A percentile compares a stretch with the other conserved stretches of the same genome.
Conservation (phyloP, 2,797 vertebrate genomes). For the Halcyon leucocephala region DNA sequence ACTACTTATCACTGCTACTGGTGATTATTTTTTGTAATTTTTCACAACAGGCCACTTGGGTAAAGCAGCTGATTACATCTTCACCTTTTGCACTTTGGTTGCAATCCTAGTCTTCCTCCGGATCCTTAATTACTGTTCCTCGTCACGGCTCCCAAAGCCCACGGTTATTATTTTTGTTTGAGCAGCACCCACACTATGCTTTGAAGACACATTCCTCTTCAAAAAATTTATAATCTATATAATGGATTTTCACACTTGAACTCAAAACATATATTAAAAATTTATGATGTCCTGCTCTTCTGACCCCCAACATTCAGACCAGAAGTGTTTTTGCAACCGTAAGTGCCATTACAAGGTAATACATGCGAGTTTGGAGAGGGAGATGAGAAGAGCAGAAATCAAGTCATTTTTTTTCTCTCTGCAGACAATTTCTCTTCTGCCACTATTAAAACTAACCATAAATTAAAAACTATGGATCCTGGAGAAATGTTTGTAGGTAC, state of each 20-base stretch:
- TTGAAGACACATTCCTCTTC: constrained; percentile 1
- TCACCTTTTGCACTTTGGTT: constrained; percentile 36
- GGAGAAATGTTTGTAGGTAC: neutral
- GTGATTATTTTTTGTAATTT: constrained; percentile 52
- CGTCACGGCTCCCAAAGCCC: neutral
- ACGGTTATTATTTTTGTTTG: constrained; percentile 5
- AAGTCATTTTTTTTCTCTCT: neutral
- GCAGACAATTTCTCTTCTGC: neutral
- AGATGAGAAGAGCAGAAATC: neutral
- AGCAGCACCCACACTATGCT: neutral
- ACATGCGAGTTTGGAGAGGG: neutral
- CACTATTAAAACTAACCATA: neutral
- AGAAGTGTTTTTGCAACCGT: neutral
- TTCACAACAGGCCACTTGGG: constrained; percentile 45
- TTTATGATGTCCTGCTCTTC: neutral
- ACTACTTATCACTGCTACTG: constrained; percentile 27
- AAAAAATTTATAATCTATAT: constrained; percentile 46
- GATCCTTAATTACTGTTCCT: constrained; percentile 35
- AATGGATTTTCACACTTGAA: constrained; percentile 66
- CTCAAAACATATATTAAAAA: constrained; percentile 58
- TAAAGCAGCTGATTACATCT: constrained; percentile 54
- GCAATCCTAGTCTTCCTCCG: neutral
- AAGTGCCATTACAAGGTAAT: constrained; percentile 34
- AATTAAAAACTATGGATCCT: neutral
- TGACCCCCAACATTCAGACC: neutral